Percentiles rank a stretch among this genome's conserved stretches.
These are phyloP conservation scores for Bergia puertoricense DNA, from an alignment of 92 coral and sea anemone species.

Conservation along the genomic window DNA sequence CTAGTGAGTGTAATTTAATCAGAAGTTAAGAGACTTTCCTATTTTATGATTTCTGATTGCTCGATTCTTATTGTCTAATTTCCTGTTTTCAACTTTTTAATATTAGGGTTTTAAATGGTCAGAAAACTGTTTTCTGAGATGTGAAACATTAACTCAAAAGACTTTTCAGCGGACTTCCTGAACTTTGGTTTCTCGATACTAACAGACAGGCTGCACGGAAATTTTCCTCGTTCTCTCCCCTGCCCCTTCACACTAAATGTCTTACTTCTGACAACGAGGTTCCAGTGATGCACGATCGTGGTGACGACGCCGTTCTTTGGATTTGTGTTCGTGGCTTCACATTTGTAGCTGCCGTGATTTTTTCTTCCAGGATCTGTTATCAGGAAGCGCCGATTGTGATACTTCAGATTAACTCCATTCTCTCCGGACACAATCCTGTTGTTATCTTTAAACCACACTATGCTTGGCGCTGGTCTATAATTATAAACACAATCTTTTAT, in stretches of 20 bases:
- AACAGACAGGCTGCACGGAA: no score
- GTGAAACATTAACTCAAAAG: no score
- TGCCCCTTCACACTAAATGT: background rate
- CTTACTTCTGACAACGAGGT: slow-evolving; percentile 34
- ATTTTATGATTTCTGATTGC: no score
- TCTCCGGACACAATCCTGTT: background rate
- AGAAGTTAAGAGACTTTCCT: no score
- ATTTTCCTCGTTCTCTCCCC: background rate
- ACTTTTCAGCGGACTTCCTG: no score
- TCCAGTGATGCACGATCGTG: background rate
- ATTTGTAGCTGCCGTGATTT: slow-evolving; percentile 13
- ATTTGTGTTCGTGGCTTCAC: slow-evolving; percentile 9
- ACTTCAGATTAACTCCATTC: background rate
- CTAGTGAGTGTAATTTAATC: no score
- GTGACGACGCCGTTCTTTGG: background rate
- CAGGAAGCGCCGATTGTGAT: background rate
- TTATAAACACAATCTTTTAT: background rate
- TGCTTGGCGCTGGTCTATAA: slow-evolving; percentile 30
- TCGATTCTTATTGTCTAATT: no score
- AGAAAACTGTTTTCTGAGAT: no score
- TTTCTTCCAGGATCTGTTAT: background rate
- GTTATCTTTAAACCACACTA: slow-evolving; percentile 12
- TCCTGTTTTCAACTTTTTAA: no score
- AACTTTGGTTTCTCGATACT: no score
- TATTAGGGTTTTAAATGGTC: no score